Conservation (phyloP, 2,113 vertebrate species). For the Rhipidura dahli region DNA sequence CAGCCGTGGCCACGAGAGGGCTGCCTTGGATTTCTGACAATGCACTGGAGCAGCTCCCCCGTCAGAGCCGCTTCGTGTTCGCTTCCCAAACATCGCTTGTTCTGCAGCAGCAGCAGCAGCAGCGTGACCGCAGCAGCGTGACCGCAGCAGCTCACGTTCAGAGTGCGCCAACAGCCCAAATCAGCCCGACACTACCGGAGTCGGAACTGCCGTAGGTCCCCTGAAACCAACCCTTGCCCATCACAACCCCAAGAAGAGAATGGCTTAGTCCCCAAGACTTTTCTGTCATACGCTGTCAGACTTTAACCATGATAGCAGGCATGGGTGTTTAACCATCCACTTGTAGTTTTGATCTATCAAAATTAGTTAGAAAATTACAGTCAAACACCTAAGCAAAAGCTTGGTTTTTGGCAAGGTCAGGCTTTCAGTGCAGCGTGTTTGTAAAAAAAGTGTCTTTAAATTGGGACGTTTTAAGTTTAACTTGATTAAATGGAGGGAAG, state of each 20-base stretch:
- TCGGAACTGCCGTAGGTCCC: fast-evolving
- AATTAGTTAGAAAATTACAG: not conserved
- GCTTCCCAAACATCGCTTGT: too few species aligned
- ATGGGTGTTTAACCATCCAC: not conserved
- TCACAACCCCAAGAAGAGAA: not conserved
- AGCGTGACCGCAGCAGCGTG: not conserved
- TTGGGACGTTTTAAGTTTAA: not conserved
- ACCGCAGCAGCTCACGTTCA: not conserved
- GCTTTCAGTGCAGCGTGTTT: not conserved
- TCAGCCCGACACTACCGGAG: fast-evolving
- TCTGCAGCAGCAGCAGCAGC: not conserved
- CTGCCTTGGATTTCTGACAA: not conserved
- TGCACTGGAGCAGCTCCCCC: not conserved
- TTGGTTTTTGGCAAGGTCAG: not conserved
- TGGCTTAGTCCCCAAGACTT: too few species aligned
- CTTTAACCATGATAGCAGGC: not conserved
- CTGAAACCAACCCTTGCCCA: not conserved
- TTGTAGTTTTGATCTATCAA: not conserved
- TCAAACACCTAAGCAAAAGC: not conserved
- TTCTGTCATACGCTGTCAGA: not conserved
- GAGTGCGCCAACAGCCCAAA: not conserved
- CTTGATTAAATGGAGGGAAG: not conserved
- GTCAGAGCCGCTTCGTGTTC: not conserved
- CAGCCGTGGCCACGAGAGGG: not conserved
- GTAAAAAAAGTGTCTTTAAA: not conserved